Evolutionary conservation across 2,113 vertebrate species (phyloP).

Genomic region (Gambusia affinis): DNA sequence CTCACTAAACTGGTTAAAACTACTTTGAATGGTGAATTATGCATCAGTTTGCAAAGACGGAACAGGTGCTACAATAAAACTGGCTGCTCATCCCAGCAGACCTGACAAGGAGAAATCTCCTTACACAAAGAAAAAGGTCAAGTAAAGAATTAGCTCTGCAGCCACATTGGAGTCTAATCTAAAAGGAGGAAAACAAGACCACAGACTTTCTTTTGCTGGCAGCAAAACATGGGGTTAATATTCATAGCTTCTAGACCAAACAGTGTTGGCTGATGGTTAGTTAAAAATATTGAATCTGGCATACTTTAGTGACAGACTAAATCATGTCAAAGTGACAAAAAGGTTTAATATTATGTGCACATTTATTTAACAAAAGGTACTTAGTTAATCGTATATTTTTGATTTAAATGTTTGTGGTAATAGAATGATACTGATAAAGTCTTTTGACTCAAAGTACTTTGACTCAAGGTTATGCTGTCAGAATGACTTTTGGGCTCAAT

Average conservation of each 20-base stretch:
- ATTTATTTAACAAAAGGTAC: not conserved
- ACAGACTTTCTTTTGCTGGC: conserved; percentile 52
- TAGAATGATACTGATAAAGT: not conserved
- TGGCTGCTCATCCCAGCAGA: conserved; percentile 26
- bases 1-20: conserved; percentile 34
- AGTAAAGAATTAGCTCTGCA: conserved; percentile 18
- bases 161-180: conserved; percentile 14
- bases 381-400: not conserved
- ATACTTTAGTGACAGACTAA: no score
- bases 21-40: conserved; percentile 55
- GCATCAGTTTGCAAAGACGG: conserved; percentile 34
- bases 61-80: conserved; percentile 52
- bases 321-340: no score
- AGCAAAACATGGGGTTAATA: not conserved
- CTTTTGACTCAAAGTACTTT: not conserved
- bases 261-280: no score
- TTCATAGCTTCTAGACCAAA: no score
- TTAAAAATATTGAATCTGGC: no score
- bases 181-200: conserved; percentile 42
- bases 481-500: no score
- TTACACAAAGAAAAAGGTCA: conserved; percentile 22
- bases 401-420: not conserved
- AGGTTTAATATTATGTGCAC: not conserved
- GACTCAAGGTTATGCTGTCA: no score
- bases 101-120: conserved; percentile 44